phyloP scores from a whole-genome alignment of 2,888 invertebrate genomes.

The Tenodera sinensis region DNA sequence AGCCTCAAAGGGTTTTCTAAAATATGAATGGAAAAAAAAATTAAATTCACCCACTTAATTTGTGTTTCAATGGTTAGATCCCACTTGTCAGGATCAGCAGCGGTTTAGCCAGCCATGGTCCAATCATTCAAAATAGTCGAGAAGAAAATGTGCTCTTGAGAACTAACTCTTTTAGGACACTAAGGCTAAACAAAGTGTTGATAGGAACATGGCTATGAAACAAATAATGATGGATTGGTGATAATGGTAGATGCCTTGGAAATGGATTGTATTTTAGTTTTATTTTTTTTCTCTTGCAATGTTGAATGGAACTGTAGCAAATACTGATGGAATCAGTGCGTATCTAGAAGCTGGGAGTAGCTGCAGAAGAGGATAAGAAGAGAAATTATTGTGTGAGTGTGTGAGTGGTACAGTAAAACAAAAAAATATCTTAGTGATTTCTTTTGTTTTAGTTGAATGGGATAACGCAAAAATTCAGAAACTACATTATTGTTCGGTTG shows the following conservation, averaged over 20 bases:
- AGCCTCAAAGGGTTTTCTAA: slow-evolving; percentile 3
- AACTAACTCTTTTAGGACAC: background rate
- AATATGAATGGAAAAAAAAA: background rate
- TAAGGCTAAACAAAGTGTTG: background rate
- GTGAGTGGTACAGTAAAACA: background rate
- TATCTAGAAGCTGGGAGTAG: background rate
- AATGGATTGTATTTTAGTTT: background rate
- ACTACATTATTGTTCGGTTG: slow-evolving; percentile 9
- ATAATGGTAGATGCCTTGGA: background rate
- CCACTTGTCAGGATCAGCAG: slow-evolving; percentile 19
- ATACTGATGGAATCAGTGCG: background rate
- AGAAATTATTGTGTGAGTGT: slow-evolving; percentile 15
- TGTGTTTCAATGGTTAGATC: slow-evolving; percentile 16
- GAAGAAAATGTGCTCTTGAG: background rate
- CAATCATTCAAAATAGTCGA: background rate
- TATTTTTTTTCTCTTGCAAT: background rate
- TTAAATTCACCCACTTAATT: background rate
- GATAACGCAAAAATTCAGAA: background rate
- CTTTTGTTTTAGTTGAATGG: slow-evolving; percentile 13
- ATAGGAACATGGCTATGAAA: background rate
- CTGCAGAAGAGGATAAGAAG: background rate
- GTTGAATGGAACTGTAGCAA: background rate
- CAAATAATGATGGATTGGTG: background rate
- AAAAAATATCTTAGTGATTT: slow-evolving; percentile 19
- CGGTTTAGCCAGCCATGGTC: background rate